Evolutionary conservation across 2,113 vertebrate species (phyloP).

Genomic region (Kryptolebias marmoratus): DNA sequence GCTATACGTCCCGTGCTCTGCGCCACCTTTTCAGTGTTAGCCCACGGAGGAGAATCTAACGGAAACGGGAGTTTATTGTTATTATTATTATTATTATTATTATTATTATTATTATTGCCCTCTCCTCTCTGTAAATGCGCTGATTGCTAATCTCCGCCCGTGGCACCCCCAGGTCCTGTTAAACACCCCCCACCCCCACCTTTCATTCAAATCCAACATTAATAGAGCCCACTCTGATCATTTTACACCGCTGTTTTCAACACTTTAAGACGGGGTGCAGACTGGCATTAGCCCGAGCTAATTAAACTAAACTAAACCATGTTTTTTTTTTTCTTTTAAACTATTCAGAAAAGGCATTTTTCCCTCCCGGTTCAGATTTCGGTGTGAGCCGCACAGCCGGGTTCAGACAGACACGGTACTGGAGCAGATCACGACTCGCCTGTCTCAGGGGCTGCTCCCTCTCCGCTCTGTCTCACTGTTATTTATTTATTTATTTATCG

Average conservation of each 20-base stretch:
- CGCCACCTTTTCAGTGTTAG: neutral
- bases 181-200: neutral
- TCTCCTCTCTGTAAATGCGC: too few species aligned
- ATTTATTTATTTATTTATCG: constrained; percentile 7
- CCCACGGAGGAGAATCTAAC: neutral
- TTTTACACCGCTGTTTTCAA: constrained; percentile 37
- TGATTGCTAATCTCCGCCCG: too few species aligned
- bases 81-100: too few species aligned
- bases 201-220: constrained; percentile 27
- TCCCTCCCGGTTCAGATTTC: neutral
- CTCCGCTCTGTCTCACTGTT: too few species aligned
- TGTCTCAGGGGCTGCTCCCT: constrained; percentile 56
- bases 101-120: constrained; percentile 18
- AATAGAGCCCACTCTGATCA: constrained; percentile 28
- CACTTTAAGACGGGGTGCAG: constrained; percentile 18
- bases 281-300: neutral
- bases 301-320: constrained; percentile 14
- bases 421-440: constrained; percentile 69
- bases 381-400: neutral
- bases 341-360: neutral
- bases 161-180: too few species aligned
- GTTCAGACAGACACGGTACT: constrained; percentile 10
- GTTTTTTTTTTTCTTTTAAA: neutral
- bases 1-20: neutral
- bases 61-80: constrained; percentile 3